Percentiles rank a stretch among this genome's conserved stretches.
Conservation (phyloP, 2,113 vertebrate species). For the Recurvirostra avosetta region DNA sequence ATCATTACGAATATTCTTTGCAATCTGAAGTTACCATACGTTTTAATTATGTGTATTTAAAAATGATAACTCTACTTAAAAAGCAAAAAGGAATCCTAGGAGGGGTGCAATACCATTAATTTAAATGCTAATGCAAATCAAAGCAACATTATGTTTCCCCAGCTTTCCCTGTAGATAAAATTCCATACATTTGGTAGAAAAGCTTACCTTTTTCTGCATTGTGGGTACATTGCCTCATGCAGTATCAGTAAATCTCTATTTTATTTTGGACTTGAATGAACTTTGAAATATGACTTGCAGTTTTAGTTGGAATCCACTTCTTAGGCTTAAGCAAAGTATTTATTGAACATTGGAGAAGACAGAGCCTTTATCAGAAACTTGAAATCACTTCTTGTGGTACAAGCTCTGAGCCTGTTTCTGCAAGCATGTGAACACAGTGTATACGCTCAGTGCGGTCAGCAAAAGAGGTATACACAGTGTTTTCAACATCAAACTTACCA, state of each 20-base stretch:
- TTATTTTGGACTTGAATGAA: constrained; percentile 31
- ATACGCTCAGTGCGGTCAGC: background rate
- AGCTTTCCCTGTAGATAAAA: constrained; percentile 49
- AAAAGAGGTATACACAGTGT: constrained; percentile 4
- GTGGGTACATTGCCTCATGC: constrained; percentile 21
- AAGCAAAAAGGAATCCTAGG: constrained; percentile 40
- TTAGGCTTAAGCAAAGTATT: constrained; percentile 9
- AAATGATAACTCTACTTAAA: constrained; percentile 27
- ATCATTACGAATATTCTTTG: constrained; percentile 47
- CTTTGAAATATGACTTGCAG: constrained; percentile 5
- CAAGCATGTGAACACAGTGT: background rate
- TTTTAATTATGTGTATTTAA: constrained; percentile 50
- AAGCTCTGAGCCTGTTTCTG: background rate
- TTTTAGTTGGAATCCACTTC: constrained; percentile 28
- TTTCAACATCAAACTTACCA: background rate
- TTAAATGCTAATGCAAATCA: constrained; percentile 43
- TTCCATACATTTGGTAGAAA: constrained; percentile 23
- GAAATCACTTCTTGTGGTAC: background rate
- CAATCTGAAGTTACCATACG: constrained; percentile 21
- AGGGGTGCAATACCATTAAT: constrained; percentile 57
- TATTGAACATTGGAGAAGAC: background rate
- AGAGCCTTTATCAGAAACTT: background rate
- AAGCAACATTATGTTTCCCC: constrained; percentile 35
- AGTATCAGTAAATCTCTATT: background rate
- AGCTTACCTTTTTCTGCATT: constrained; percentile 34